Evolutionary conservation across 1,140 invertebrate genomes (phyloP).

Genomic region (Neodiprion fabricii): DNA sequence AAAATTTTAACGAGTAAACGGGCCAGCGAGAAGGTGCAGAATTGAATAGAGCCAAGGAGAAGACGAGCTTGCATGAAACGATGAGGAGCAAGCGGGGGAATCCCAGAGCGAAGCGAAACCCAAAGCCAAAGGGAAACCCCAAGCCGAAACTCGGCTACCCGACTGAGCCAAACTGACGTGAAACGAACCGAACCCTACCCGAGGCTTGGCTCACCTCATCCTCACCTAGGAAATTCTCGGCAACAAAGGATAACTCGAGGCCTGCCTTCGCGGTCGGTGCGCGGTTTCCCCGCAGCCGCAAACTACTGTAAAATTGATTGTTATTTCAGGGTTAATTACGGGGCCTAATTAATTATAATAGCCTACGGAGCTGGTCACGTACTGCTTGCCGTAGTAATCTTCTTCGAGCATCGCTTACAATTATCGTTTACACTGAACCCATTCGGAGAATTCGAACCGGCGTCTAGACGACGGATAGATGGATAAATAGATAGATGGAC

Average conservation of each 20-base stretch:
- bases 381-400: background rate
- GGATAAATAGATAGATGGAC: no score
- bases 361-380: background rate
- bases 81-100: slow-evolving; percentile 21
- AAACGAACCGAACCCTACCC: background rate
- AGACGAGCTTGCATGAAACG: background rate
- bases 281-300: slow-evolving; percentile 32
- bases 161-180: background rate
- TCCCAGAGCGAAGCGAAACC: slow-evolving; percentile 15
- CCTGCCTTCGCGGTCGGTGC: slow-evolving; percentile 18
- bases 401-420: background rate
- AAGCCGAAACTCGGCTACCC: background rate
- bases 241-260: slow-evolving; percentile 15
- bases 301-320: slow-evolving; percentile 47
- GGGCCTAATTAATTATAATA: background rate
- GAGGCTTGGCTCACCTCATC: slow-evolving; percentile 3
- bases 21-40: slow-evolving; percentile 1
- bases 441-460: no score
- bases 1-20: slow-evolving; percentile 31
- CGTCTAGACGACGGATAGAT: no score
- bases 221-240: slow-evolving; percentile 16
- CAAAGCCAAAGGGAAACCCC: background rate
- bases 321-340: slow-evolving; percentile 37
- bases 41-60: no score
- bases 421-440: background rate